Percentiles rank a stretch among this genome's conserved stretches.
phyloP scores from a whole-genome alignment of 2,888 invertebrate genomes.

The Galerucella nymphaeae region DNA sequence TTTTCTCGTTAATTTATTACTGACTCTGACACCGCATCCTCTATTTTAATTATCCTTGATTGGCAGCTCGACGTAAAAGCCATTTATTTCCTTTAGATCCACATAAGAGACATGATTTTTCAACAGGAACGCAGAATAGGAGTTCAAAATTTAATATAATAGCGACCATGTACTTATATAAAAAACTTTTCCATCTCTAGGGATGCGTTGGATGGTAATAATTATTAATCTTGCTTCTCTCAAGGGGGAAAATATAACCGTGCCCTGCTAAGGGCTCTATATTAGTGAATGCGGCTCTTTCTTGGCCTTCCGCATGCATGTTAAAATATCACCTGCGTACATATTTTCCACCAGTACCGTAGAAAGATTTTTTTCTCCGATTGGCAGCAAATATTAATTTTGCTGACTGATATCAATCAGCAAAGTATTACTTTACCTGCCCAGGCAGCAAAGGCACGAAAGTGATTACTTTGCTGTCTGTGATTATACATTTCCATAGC shows the following conservation, averaged over 20 bases:
- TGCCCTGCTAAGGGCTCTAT: not conserved
- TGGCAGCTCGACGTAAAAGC: slow-evolving; percentile 2
- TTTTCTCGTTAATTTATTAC: slow-evolving; percentile 8
- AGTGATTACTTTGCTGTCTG: too few relatives aligned
- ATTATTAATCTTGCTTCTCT: not conserved
- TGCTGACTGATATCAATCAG: too few relatives aligned
- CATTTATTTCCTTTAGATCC: slow-evolving; percentile 1
- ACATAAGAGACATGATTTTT: not conserved
- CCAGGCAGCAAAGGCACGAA: too few relatives aligned
- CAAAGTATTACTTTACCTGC: too few relatives aligned
- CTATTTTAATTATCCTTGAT: slow-evolving; percentile 14
- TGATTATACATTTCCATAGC: too few relatives aligned
- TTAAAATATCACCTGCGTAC: not conserved
- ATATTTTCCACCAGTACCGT: not conserved
- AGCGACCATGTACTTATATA: not conserved
- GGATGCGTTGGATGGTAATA: not conserved
- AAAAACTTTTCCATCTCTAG: not conserved
- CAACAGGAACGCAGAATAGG: not conserved
- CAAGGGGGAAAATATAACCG: not conserved
- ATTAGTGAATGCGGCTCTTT: not conserved
- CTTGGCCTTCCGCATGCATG: not conserved
- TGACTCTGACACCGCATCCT: slow-evolving; percentile 12
- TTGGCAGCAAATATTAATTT: too few relatives aligned
- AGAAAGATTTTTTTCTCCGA: not conserved
- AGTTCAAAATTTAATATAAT: not conserved